phyloP scores from a whole-genome alignment of 2,888 invertebrate species.

The Tricholauxania praeusta region DNA sequence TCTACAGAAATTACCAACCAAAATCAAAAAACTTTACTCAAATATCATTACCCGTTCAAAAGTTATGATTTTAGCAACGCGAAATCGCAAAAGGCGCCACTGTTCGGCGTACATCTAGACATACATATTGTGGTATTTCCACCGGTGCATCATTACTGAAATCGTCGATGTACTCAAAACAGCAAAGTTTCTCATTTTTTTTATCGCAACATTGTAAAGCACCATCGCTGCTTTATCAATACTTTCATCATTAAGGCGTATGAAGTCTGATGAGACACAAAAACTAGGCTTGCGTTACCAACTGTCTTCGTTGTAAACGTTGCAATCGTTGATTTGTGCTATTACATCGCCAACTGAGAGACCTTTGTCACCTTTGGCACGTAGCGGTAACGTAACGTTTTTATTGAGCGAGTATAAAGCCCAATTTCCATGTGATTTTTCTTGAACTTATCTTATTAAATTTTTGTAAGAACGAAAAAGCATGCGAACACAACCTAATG shows the following conservation, averaged over 20 bases:
- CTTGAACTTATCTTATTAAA: no score
- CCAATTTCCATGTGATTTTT: no score
- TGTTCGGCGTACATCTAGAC: constrained; percentile 86
- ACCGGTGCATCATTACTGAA: constrained; percentile 70
- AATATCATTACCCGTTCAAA: no score
- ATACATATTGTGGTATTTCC: constrained; percentile 83
- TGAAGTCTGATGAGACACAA: constrained; percentile 80
- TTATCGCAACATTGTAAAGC: constrained; percentile 83
- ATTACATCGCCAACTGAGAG: constrained; percentile 80
- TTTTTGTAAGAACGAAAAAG: no score
- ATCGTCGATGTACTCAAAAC: constrained; percentile 84
- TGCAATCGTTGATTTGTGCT: constrained; percentile 83
- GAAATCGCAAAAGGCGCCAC: no score
- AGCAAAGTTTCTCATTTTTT: constrained; percentile 77
- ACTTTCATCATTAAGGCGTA: constrained; percentile 80
- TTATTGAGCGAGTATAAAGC: constrained; percentile 77
- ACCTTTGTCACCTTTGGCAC: constrained; percentile 81
- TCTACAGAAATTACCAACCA: no score
- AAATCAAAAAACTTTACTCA: no score
- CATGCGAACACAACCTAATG: no score
- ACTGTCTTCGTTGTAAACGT: constrained; percentile 74
- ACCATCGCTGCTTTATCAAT: constrained; percentile 76
- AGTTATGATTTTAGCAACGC: no score
- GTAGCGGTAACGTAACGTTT: constrained; percentile 84
- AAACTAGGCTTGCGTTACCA: constrained; percentile 82